Percentiles rank a stretch among this genome's conserved stretches.
These are phyloP conservation scores for Adelosebastes latens DNA, from an alignment of 2,797 vertebrate genomes.

Conservation along the genomic window DNA sequence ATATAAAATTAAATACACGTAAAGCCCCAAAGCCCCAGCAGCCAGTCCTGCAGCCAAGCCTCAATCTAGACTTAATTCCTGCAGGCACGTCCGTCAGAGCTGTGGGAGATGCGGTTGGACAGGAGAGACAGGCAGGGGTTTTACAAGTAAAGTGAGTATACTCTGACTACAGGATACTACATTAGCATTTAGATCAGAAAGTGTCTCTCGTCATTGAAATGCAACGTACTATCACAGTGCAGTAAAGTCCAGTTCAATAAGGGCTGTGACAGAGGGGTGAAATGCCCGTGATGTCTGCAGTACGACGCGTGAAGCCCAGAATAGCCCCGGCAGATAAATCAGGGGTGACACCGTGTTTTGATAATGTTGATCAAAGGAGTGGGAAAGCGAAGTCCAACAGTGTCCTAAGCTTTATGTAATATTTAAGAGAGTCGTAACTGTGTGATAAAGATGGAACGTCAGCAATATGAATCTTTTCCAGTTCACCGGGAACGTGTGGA, in stretches of 20 bases:
- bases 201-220: constrained; percentile 58
- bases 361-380: constrained; percentile 66
- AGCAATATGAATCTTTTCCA: constrained; percentile 62
- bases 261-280: constrained; percentile 34
- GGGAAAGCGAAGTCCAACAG: constrained; percentile 25
- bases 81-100: constrained; percentile 58
- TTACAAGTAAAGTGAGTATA: constrained; percentile 63
- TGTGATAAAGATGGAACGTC: constrained; percentile 40
- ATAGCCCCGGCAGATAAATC: constrained; percentile 46
- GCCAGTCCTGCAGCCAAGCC: constrained; percentile 27
- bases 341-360: constrained; percentile 40
- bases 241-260: constrained; percentile 65
- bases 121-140: constrained; percentile 39
- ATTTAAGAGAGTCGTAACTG: constrained; percentile 55
- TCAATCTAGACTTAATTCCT: constrained; percentile 67
- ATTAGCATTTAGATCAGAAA: constrained; percentile 80
- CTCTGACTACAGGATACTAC: constrained; percentile 46
- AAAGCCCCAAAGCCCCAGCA: constrained; percentile 31
- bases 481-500: constrained; percentile 37
- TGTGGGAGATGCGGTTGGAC: constrained; percentile 59
- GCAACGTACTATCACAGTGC: constrained; percentile 45
- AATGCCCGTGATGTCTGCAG: constrained; percentile 44
- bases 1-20: constrained; percentile 36
- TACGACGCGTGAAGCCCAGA: constrained; percentile 40
- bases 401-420: constrained; percentile 48